Conservation (phyloP, 2,888 invertebrate genomes). For the Cecidostiba fungosa region DNA sequence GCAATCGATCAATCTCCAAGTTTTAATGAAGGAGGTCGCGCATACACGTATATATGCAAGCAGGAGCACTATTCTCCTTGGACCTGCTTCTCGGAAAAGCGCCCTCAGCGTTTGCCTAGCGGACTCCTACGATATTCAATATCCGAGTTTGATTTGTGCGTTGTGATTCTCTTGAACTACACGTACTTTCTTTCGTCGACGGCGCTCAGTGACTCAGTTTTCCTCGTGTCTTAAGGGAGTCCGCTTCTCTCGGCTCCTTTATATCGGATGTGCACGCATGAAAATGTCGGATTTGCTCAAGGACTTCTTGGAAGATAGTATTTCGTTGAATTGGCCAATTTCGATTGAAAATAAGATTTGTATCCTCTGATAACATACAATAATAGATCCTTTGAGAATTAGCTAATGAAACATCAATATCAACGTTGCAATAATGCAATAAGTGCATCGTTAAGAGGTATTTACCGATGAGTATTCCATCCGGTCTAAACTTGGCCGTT, state of each 20-base stretch:
- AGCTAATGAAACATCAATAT: background rate
- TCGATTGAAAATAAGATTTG: too few species aligned
- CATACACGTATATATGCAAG: background rate
- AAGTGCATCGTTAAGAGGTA: background rate
- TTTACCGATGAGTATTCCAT: background rate
- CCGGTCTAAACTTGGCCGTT: background rate
- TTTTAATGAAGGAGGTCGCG: slow-evolving; percentile 17
- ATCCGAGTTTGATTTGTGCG: slow-evolving; percentile 50
- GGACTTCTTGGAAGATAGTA: background rate
- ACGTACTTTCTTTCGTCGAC: slow-evolving; percentile 16
- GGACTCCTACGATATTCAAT: slow-evolving; percentile 49
- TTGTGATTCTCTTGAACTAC: slow-evolving; percentile 32
- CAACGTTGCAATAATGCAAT: too few species aligned
- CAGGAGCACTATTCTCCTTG: background rate
- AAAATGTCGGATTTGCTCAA: background rate
- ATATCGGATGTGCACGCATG: background rate
- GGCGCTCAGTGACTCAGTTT: background rate
- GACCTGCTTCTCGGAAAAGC: slow-evolving; percentile 15
- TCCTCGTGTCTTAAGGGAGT: background rate
- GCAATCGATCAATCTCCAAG: background rate
- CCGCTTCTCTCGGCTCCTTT: background rate
- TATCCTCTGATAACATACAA: too few species aligned
- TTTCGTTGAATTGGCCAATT: background rate
- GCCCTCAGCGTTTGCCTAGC: slow-evolving; percentile 53
- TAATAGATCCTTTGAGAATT: background rate